phyloP scores from a whole-genome alignment of 1,140 invertebrate genomes.

The Sarcophaga peregrina region DNA sequence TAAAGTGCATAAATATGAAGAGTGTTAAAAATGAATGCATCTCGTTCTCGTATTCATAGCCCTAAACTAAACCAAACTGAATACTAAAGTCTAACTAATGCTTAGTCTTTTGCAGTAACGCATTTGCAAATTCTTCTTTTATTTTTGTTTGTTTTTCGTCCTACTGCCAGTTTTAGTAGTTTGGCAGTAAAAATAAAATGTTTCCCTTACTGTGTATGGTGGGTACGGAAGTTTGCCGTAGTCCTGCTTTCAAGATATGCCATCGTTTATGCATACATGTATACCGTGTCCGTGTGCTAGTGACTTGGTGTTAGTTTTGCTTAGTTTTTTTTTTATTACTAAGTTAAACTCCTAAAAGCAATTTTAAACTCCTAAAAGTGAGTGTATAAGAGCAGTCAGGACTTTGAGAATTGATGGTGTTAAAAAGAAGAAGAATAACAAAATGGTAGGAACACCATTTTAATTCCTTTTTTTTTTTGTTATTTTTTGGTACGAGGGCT shows the following conservation, averaged over 20 bases:
- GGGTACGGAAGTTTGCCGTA: neutral
- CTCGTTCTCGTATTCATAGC: neutral
- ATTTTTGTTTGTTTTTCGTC: too few species aligned
- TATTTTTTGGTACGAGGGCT: too few species aligned
- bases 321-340: neutral
- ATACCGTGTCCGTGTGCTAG: neutral
- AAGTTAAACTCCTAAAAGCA: conserved; percentile 6
- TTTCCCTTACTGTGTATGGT: neutral
- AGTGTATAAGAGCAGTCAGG: neutral
- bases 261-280: too few species aligned
- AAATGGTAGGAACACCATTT: too few species aligned
- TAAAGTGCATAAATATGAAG: neutral
- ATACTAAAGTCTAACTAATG: too few species aligned
- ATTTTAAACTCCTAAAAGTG: neutral
- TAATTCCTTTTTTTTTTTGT: too few species aligned
- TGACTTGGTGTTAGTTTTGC: neutral
- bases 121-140: too few species aligned
- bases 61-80: too few species aligned
- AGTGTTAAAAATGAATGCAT: neutral
- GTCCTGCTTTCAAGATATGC: too few species aligned
- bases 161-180: neutral
- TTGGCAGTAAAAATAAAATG: neutral
- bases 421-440: neutral
- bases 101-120: too few species aligned
- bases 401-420: neutral